phyloP scores from a whole-genome alignment of 2,113 vertebrate species.

The Clarias gariepinus region DNA sequence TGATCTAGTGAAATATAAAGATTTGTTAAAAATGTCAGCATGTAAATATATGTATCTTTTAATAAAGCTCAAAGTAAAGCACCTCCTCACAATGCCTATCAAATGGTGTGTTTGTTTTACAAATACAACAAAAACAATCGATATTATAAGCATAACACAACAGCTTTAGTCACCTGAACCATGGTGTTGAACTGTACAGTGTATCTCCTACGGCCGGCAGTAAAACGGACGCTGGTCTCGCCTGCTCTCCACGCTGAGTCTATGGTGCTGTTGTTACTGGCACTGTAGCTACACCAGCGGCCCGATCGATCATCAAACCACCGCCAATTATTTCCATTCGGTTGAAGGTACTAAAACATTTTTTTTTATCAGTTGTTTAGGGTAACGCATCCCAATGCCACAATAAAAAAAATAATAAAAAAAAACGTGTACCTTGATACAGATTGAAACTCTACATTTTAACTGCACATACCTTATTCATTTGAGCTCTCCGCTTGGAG shows the following conservation, averaged over 20 bases:
- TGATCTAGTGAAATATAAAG: not conserved
- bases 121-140: not conserved
- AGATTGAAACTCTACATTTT: not conserved
- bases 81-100: not conserved
- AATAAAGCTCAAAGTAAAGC: not conserved
- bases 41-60: not conserved
- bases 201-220: conserved; percentile 87
- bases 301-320: conserved; percentile 96
- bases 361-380: not conserved
- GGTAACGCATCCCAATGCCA: not conserved
- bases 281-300: conserved; percentile 94
- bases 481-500: conserved; percentile 88
- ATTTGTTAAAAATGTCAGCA: not conserved
- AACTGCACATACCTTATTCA: conserved; percentile 82
- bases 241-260: conserved; percentile 90
- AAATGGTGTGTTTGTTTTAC: not conserved
- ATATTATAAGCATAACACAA: not conserved
- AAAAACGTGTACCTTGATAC: not conserved
- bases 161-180: conserved; percentile 81
- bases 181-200: conserved; percentile 94
- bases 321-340: conserved; percentile 91
- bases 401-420: conserved; percentile 21
- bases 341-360: conserved; percentile 86
- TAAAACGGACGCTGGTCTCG: conserved; percentile 92
- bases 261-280: conserved; percentile 93